Evolutionary conservation across 2,113 vertebrate species (phyloP).

Genomic region (Prunella fulvescens): DNA sequence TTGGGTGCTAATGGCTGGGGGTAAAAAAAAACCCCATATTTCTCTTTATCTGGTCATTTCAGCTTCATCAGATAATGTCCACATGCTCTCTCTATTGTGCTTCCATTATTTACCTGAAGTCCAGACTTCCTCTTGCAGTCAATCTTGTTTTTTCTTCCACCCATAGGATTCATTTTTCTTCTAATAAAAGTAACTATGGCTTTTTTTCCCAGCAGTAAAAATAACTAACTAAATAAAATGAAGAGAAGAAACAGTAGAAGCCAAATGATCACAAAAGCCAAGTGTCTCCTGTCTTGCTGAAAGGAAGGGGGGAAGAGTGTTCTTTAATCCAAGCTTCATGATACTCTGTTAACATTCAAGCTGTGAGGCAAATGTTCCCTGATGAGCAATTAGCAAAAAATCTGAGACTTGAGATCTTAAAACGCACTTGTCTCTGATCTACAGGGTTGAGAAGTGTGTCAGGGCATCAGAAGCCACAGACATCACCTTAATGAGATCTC

Average conservation of each 20-base stretch:
- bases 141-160: neutral
- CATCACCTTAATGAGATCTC: slow-evolving; percentile 17
- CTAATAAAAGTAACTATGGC: neutral
- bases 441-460: neutral
- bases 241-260: neutral
- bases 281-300: neutral
- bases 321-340: neutral
- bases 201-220: neutral
- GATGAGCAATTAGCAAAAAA: slow-evolving; percentile 51
- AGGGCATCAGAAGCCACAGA: neutral
- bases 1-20: neutral
- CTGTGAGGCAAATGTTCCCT: slow-evolving; percentile 35
- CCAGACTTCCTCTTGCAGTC: neutral
- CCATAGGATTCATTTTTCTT: neutral
- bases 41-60: neutral
- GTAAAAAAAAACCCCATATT: neutral
- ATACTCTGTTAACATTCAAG: neutral
- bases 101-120: neutral
- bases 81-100: neutral
- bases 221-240: neutral
- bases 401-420: neutral
- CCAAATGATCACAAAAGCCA: neutral
- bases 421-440: neutral
- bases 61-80: neutral
- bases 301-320: neutral